These are phyloP conservation scores for Labia minor DNA, from an alignment of 2,888 invertebrate genomes.

Conservation along the genomic window DNA sequence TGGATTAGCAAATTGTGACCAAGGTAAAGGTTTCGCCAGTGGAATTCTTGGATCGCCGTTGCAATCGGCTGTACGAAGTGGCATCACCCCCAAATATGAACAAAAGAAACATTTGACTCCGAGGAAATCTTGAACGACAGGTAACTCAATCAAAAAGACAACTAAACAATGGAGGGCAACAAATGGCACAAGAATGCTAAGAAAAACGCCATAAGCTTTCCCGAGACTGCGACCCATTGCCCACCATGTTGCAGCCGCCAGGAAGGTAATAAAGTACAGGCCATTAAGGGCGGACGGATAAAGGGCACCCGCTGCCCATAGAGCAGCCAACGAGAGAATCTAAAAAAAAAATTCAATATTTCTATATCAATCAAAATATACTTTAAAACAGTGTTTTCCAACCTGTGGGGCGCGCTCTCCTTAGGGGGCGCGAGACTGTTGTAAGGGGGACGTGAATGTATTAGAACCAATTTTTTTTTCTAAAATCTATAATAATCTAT, in stretches of 20 bases:
- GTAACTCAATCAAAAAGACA: slow-evolving; percentile 72
- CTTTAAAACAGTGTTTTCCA: no score
- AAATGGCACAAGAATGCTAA: slow-evolving; percentile 60
- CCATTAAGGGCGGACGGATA: slow-evolving; percentile 74
- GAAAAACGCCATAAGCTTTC: slow-evolving; percentile 62
- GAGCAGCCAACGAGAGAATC: slow-evolving; percentile 49
- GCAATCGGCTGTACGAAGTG: not conserved
- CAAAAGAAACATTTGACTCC: slow-evolving; percentile 34
- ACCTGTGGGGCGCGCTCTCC: no score
- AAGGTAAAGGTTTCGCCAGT: not conserved
- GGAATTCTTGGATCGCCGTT: not conserved
- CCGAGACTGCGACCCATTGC: slow-evolving; percentile 66
- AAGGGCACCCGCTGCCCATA: slow-evolving; percentile 64
- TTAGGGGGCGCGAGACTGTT: no score
- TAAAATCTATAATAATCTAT: no score
- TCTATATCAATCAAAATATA: no score
- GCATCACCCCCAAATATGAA: not conserved
- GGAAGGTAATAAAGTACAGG: slow-evolving; percentile 77
- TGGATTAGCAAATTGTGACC: not conserved
- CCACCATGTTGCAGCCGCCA: slow-evolving; percentile 78
- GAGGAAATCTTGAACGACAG: slow-evolving; percentile 65
- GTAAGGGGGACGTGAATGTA: no score
- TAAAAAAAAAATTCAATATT: slow-evolving; percentile 35
- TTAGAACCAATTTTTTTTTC: no score
- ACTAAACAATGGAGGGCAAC: slow-evolving; percentile 62